Evolutionary conservation across 2,113 vertebrate genomes (phyloP), one percentile per base, ranked within the genome.

Genomic region (Probosciger aterrimus): DNA sequence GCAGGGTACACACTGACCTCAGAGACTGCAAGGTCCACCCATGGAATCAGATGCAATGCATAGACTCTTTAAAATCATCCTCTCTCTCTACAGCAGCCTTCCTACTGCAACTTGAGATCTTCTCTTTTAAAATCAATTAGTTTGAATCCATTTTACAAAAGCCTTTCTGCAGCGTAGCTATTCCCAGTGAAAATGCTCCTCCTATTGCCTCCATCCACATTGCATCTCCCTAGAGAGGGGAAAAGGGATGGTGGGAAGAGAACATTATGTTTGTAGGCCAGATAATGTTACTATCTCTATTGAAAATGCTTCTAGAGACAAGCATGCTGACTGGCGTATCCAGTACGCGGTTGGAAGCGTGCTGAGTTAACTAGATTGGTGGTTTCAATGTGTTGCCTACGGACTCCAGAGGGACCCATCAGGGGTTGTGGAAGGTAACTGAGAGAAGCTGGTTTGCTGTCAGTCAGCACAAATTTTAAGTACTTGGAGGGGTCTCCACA

Each of bases 331-430:
- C 79, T 82, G 76, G 47, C 1, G 8, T 86, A 78, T 35, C 68
- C 86, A 82, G 88, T 27, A 60, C 1, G 6, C 8, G 13, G 79
- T 78, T 81, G 81, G 59, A 44, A 74, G 35, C 31, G 88, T 67
- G 94, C 78, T 88, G 95, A 91, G 77, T 41, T 95, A 55, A 73
- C 83, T 71, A 86, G 53, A 46, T 28, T n/a, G 35, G 74, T 93
- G 92, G 68, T 94, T 92, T 73, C 77, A 18, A 3, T 41, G 73
- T 88, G 70, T 92, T 94, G 91, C 88, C 57, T 88, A 62, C 67
- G 69, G 57, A 80, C 19, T 71, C 71, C 71, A 44, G 64, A 74
- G 93, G 50, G 89, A 91, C 17, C 53, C n/a, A n/a, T 41, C 31
- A 55, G 35, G 50, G 64, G 31, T 1, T 78, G 49, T 49, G 73